These are phyloP conservation scores for Drosophila ficusphila DNA, from an alignment of 1,140 invertebrate species.

Conservation along the genomic window DNA sequence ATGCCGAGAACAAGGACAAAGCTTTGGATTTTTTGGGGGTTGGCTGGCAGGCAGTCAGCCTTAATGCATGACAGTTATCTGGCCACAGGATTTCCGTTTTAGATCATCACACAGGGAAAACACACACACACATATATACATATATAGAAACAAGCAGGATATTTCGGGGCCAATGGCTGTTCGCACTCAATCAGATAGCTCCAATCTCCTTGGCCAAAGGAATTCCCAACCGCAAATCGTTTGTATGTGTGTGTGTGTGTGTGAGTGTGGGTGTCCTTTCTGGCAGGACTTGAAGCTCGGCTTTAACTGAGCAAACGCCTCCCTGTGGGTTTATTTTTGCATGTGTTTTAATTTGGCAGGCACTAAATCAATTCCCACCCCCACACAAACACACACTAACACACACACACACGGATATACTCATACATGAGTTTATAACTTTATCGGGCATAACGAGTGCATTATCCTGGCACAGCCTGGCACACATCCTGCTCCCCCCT, in stretches of 20 bases:
- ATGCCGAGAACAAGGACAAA: conserved; percentile 35
- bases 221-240: conserved; percentile 57
- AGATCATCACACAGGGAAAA: conserved; percentile 70
- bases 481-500: conserved; percentile 52
- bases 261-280: neutral
- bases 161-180: conserved; percentile 55
- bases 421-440: conserved; percentile 83
- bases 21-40: neutral
- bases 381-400: neutral
- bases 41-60: conserved; percentile 30
- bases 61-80: conserved; percentile 72
- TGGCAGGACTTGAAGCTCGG: neutral
- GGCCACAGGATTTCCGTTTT: conserved; percentile 83
- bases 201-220: conserved; percentile 45
- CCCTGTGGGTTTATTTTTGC: conserved; percentile 10
- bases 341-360: conserved; percentile 62
- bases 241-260: conserved; percentile 16
- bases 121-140: no score
- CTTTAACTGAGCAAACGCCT: neutral
- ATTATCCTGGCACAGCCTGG: conserved; percentile 78
- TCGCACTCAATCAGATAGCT: conserved; percentile 82
- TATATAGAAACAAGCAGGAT: conserved; percentile 14
- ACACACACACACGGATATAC: no score
- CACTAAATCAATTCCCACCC: conserved; percentile 70
- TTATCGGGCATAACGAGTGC: conserved; percentile 80